Evolutionary conservation across 2,797 vertebrate genomes (phyloP).

Genomic region (Sebastes aleutianus): DNA sequence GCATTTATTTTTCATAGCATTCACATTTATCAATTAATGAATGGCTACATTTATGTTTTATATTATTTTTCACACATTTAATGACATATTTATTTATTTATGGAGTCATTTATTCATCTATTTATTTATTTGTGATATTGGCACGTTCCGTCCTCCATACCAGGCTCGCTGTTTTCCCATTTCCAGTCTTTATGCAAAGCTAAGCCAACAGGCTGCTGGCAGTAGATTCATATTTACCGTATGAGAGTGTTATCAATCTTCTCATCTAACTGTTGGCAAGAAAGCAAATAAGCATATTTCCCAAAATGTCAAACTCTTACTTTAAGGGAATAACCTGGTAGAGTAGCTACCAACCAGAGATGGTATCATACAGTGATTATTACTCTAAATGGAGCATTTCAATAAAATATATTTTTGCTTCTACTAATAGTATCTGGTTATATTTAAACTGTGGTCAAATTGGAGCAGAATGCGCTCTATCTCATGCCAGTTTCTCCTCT

Average conservation of each 20-base stretch:
- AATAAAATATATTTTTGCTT: conserved; percentile 5
- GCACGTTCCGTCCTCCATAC: no score
- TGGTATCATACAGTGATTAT: not conserved
- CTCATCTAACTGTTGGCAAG: not conserved
- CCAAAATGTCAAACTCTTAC: not conserved
- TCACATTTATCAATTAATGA: no score
- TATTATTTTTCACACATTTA: no score
- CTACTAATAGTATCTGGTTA: not conserved
- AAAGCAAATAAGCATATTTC: not conserved
- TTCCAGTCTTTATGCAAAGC: not conserved
- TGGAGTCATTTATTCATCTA: no score
- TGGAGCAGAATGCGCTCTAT: conserved; percentile 9
- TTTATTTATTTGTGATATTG: no score
- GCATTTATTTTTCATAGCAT: no score
- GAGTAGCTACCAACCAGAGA: not conserved
- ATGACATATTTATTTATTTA: no score
- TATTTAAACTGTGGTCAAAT: conserved; percentile 21
- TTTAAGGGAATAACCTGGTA: not conserved
- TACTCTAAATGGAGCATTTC: not conserved
- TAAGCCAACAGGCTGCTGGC: not conserved
- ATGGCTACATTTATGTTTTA: no score
- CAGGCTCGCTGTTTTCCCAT: not conserved
- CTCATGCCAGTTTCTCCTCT: not conserved
- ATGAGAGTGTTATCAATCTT: no score
- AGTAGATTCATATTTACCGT: not conserved